Evolutionary conservation across 2,113 vertebrate species (phyloP).

Genomic region (Fulica atra): DNA sequence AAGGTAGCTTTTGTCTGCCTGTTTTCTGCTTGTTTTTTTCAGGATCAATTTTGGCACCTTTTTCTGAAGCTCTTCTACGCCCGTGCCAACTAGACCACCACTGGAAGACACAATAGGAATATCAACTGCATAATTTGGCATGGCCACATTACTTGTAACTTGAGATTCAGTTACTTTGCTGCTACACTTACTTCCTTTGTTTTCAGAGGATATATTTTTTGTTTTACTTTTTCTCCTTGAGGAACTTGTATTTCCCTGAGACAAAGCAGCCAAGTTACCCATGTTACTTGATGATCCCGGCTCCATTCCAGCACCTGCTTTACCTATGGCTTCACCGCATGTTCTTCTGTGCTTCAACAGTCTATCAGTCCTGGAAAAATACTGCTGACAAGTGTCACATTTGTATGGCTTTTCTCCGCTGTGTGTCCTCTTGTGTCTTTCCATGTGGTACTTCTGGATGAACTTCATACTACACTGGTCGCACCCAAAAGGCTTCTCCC

Average conservation of each 20-base stretch:
- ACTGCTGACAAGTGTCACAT: conserved; percentile 99
- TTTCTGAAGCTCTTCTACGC: conserved; percentile 83
- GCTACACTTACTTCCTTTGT: conserved; percentile 86
- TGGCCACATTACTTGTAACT: conserved; percentile 77
- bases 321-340: conserved; percentile 97
- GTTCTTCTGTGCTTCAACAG: conserved; percentile 99
- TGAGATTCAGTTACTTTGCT: conserved; percentile 84
- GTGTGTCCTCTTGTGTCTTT: conserved; percentile 97
- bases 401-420: conserved; percentile 99
- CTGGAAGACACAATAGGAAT: conserved; percentile 85
- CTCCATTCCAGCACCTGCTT: conserved; percentile 84
- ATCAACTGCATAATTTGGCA: conserved; percentile 90
- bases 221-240: conserved; percentile 93
- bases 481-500: conserved; percentile 97
- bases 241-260: conserved; percentile 95
- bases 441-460: conserved; percentile 99
- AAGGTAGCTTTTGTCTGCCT: conserved; percentile 85
- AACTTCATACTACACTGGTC: conserved; percentile 99
- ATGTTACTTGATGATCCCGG: conserved; percentile 85
- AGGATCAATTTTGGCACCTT: conserved; percentile 92
- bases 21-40: conserved; percentile 91
- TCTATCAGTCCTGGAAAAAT: conserved; percentile 98
- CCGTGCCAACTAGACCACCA: conserved; percentile 81
- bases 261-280: conserved; percentile 85
- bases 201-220: conserved; percentile 84